Base-by-base conservation (phyloP, 2,888 invertebrate genomes). In the Diloba caeruleocephala region DNA sequence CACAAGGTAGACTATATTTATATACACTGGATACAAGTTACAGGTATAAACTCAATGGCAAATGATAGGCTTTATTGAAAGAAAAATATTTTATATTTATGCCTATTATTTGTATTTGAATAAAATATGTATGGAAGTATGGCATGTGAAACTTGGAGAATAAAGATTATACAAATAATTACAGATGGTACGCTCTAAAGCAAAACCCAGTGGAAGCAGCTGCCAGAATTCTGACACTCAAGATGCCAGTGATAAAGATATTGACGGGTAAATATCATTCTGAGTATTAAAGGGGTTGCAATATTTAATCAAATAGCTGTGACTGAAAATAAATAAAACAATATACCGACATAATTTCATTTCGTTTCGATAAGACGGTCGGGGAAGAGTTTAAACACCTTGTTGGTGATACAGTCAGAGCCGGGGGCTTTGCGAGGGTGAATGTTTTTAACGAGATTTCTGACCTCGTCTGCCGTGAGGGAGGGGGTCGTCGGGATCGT, bases 181-280 rank as follows among this genome's bases (percentile, higher is more conserved):
- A 79, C 93, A 93, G 93, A 92, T 92, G 88, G 91, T 89, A 84
- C 86, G 87, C 60, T 84, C 90, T 86, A 92, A 86, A 79, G 79
- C 81, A 76, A 90, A 88, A 77, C 84, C 84, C 60, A 81, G 85
- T 73, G 81, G 80, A 76, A 87, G 89, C 84, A 85, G 89, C 79
- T 82, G 84, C 74, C 85, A 87, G 77, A 88, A 82, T 81, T 88
- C 91, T 74, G 88, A 91, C 79, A 80, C 76, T 70, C 82, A 81
- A 78, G 91, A 90, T 56, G 60, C 79, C 65, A 80, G 74, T 81
- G 92, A 92, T 79, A 91, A 88, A 89, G 87, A 87, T 76, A 86
- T 93, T 85, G 84, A 92, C 81, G 85, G 93, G 93, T 93, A 93
- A 92, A 85, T 90, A 89, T 88, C 17, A 17, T 12, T 21, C 15